phyloP scores from a whole-genome alignment of 2,888 invertebrate species.

The Cheilosia soror region DNA sequence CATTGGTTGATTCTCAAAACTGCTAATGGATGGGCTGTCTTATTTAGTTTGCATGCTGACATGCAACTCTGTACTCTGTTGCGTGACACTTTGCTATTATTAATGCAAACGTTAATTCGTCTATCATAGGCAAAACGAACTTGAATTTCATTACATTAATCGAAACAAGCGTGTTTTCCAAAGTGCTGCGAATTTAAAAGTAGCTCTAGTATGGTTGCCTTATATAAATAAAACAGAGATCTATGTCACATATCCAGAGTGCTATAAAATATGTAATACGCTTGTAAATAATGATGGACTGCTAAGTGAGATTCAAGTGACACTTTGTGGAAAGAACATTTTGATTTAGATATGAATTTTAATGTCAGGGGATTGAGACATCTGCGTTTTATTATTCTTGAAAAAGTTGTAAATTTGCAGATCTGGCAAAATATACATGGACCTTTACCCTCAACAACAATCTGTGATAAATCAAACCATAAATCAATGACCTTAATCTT shows the following conservation, averaged over 20 bases:
- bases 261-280: background rate
- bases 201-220: too few species aligned
- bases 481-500: constrained; percentile 30
- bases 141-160: too few species aligned
- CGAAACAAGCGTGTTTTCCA: too few species aligned
- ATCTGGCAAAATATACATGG: background rate
- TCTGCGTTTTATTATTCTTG: constrained; percentile 5
- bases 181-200: too few species aligned
- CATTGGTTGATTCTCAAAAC: too few species aligned
- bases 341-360: constrained; percentile 3
- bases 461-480: constrained; percentile 7
- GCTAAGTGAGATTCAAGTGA: background rate
- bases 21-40: too few species aligned
- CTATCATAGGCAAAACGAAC: too few species aligned
- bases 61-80: too few species aligned
- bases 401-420: background rate
- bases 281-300: background rate
- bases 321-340: background rate
- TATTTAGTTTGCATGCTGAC: too few species aligned
- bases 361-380: background rate
- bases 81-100: too few species aligned
- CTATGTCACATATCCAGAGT: background rate
- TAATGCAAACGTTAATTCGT: too few species aligned
- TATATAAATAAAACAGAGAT: background rate
- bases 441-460: background rate